phyloP scores from a whole-genome alignment of 2,797 vertebrate genomes.

The Lepilemur ruficaudatus region DNA sequence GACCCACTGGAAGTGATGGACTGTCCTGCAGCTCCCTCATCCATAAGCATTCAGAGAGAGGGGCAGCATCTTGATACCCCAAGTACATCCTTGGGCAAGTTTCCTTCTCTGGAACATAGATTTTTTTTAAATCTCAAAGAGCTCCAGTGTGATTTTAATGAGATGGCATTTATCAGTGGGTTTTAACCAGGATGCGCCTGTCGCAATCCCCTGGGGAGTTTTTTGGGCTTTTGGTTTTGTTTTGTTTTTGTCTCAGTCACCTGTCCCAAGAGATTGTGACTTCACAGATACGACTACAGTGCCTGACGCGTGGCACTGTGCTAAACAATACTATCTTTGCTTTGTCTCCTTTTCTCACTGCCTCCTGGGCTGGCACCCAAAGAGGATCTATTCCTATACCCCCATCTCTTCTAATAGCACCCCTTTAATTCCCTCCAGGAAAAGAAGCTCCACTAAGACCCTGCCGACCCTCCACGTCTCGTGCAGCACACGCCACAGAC shows the following conservation, averaged over 20 bases:
- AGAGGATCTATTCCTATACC: not conserved
- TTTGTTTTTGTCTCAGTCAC: not conserved
- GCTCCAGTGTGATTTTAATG: not conserved
- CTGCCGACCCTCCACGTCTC: not conserved
- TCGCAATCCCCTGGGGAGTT: not conserved
- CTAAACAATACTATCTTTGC: not conserved
- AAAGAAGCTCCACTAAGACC: not conserved
- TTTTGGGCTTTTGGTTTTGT: not conserved
- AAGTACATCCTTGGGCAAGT: not conserved
- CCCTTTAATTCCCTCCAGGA: not conserved
- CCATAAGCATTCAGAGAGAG: not conserved
- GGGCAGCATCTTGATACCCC: not conserved
- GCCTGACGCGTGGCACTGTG: too few species aligned
- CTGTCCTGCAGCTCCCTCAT: not conserved
- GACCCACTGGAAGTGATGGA: not conserved
- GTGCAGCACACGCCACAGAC: accelerated
- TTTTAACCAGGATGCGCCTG: not conserved
- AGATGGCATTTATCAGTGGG: not conserved
- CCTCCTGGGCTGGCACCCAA: not conserved
- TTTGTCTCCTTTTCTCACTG: not conserved
- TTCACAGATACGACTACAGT: not conserved
- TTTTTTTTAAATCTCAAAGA: not conserved
- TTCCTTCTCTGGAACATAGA: not conserved
- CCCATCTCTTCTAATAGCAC: not conserved
- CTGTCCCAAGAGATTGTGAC: not conserved